phyloP scores from a whole-genome alignment of 2,888 invertebrate species.

The Sminthurides aquaticus region DNA sequence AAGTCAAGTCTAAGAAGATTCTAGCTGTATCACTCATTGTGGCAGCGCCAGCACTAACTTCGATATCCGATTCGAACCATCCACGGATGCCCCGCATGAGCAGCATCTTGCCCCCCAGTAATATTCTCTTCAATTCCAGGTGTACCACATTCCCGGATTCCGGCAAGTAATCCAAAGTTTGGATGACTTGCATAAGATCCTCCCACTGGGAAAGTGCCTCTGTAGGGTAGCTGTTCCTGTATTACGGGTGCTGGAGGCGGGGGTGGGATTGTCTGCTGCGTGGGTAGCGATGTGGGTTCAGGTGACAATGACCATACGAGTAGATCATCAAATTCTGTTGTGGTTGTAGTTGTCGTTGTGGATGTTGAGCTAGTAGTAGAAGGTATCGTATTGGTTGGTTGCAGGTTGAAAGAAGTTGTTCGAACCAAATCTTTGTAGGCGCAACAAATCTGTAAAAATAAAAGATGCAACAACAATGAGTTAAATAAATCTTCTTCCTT shows the following conservation, averaged over 20 bases:
- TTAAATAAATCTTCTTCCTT: no score
- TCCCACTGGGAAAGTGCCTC: neutral
- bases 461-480: no score
- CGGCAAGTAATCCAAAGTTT: constrained; percentile 29
- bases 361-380: neutral
- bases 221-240: neutral
- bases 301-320: neutral
- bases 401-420: constrained; percentile 3
- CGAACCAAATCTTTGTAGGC: constrained; percentile 12
- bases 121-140: constrained; percentile 53
- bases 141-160: constrained; percentile 28
- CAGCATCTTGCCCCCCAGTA: constrained; percentile 56
- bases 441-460: constrained; percentile 25
- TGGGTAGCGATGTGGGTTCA: neutral
- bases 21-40: neutral
- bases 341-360: neutral
- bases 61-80: constrained; percentile 63
- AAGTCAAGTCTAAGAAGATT: neutral
- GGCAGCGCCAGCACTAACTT: constrained; percentile 20
- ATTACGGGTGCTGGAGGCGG: neutral
- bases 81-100: constrained; percentile 64
- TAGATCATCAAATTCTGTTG: no score
- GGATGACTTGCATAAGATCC: constrained; percentile 20
- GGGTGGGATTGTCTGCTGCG: neutral
- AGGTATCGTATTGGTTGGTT: neutral